Evolutionary conservation across 2,888 invertebrate genomes (phyloP).

Genomic region (Limnephilus auricula): DNA sequence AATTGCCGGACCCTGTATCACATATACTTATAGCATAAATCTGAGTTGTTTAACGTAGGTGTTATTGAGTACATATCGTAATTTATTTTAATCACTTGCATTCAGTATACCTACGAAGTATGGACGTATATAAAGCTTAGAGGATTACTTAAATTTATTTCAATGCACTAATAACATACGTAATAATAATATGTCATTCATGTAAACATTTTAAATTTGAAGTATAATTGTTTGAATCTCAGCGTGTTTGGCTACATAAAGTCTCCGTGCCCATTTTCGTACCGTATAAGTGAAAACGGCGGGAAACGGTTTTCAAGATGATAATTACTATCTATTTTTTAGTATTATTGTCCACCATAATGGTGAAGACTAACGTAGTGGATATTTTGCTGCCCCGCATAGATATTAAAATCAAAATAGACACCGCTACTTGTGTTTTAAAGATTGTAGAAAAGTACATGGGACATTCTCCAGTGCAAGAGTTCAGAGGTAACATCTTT

Average conservation of each 20-base stretch:
- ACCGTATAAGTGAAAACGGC: background rate
- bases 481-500: slow-evolving; percentile 32
- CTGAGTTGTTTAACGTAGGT: no score
- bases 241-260: background rate
- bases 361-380: background rate
- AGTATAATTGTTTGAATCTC: background rate
- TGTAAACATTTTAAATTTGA: background rate
- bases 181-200: background rate
- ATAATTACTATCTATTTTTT: background rate
- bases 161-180: background rate
- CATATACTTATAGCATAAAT: background rate
- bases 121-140: background rate
- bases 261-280: background rate
- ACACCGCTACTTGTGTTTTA: slow-evolving; percentile 48
- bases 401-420: slow-evolving; percentile 3
- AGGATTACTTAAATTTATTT: background rate
- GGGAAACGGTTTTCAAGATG: background rate
- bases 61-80: background rate
- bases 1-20: background rate
- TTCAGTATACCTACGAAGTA: background rate
- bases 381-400: background rate
- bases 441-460: slow-evolving; percentile 53
- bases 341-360: background rate
- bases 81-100: background rate
- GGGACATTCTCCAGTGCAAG: background rate